Percentiles rank a stretch among this genome's conserved stretches.
Evolutionary conservation across 2,888 invertebrate species (phyloP).

Genomic region (Caenorhabditis doughertyi): DNA sequence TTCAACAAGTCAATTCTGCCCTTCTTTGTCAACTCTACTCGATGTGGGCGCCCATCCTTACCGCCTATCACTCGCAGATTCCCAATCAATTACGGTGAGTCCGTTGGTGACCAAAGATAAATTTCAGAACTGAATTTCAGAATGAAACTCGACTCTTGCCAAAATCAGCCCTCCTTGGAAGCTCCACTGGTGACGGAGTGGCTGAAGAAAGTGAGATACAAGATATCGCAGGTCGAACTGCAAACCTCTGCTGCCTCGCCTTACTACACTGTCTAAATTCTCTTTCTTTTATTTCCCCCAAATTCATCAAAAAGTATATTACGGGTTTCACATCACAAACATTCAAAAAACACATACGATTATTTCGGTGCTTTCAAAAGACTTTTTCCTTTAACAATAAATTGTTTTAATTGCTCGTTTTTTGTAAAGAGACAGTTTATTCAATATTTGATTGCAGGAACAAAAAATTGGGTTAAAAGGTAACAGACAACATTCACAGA

Average conservation of each 20-base stretch:
- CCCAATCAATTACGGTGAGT: conserved; percentile 79
- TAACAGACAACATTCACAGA: too few species aligned
- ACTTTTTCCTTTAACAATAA: conserved; percentile 30
- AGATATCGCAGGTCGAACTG: conserved; percentile 97
- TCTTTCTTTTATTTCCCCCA: neutral
- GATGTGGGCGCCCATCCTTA: conserved; percentile 95
- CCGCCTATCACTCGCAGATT: conserved; percentile 92
- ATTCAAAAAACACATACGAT: conserved; percentile 19
- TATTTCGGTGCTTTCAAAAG: conserved; percentile 46
- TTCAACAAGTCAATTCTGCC: conserved; percentile 87
- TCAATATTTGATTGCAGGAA: too few species aligned
- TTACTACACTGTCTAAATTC: conserved; percentile 86
- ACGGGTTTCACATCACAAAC: conserved; percentile 23
- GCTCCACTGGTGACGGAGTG: conserved; percentile 85
- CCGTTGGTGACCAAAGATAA: neutral
- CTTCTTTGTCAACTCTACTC: conserved; percentile 86
- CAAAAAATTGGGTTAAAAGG: too few species aligned
- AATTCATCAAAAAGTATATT: neutral
- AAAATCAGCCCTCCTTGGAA: conserved; percentile 88
- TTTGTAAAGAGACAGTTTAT: too few species aligned
- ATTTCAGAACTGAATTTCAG: too few species aligned
- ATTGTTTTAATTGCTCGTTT: neutral
- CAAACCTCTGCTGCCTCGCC: conserved; percentile 94
- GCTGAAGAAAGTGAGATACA: conserved; percentile 94
- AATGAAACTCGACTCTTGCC: conserved; percentile 88